Base-by-base conservation (phyloP, 2,113 vertebrate species). In the Octodon degus region DNA sequence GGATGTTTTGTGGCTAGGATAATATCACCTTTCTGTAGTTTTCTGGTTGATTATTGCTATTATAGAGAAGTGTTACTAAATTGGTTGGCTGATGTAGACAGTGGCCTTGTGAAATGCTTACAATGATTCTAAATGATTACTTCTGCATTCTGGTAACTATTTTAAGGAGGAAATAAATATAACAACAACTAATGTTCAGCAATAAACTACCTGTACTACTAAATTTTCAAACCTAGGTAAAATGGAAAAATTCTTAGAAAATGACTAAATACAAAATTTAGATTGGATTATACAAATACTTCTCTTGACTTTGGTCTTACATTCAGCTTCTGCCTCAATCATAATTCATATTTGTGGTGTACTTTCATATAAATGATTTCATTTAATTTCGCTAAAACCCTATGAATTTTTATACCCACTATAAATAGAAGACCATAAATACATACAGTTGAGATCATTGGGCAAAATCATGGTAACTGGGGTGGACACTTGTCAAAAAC, bases 31-130 rank as follows among this genome's bases (percentile, higher is more conserved):
- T 89, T 93, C 50, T 63, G 3, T 12, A 63, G 25, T 32, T 77
- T 97, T 94, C 63, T 80, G 11, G 72, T 22, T 86, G 27, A 62
- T 68, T 74, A 47, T 47, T 94, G 67, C 40, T 94, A 17, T 5
- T 65, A 10, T 43, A 89, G 47, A 94, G 4, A 91, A 77, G 86
- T 19, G 11, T 34, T 90, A 40, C 68, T 89, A 0, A 92, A 25
- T 86, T 77, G 72, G 37, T 19, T 50, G 55, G 14, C 47, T 90
- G 17, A 24, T 91, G 0, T 58, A 91, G 60, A 4, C 12, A 92
- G 22, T 9, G 65, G 74, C 27, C 80, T 91, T 87, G 19, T 17
- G 90, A 77, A 77, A 84, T 24, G 70, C 30, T 83, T 19, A 47
- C 60, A 83, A 53, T 76, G 10, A 16, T 86, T 95, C 47, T 89